These are phyloP conservation scores for Erythrocercus mccallii DNA, from an alignment of 2,113 vertebrate species.

Conservation along the genomic window DNA sequence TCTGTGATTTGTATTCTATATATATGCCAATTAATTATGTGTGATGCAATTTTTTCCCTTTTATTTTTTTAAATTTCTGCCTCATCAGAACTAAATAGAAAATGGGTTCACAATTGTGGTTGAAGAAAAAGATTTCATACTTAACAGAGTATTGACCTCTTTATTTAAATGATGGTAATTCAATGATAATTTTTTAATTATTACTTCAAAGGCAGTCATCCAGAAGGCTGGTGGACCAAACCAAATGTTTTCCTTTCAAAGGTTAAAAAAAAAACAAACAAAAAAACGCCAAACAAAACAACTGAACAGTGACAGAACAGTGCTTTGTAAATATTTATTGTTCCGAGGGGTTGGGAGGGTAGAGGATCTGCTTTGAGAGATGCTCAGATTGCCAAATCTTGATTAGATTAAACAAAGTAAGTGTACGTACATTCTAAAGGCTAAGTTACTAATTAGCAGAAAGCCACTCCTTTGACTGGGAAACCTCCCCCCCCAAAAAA, in stretches of 20 bases:
- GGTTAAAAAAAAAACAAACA: background rate
- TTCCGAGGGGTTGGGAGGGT: fast-evolving
- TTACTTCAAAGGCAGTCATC: background rate
- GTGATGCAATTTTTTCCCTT: fast-evolving
- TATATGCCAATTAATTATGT: background rate
- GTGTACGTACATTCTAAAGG: too few species aligned
- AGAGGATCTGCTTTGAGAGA: background rate
- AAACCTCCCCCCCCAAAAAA: too few species aligned
- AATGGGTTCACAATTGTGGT: background rate
- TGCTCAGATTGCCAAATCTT: background rate
- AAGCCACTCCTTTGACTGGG: background rate
- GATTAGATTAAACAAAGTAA: background rate
- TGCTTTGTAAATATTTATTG: background rate
- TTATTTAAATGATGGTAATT: background rate
- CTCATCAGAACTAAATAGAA: background rate
- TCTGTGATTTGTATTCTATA: background rate
- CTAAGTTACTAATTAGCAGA: background rate
- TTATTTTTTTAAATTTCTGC: background rate
- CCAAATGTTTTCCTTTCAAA: background rate
- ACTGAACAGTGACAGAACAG: background rate
- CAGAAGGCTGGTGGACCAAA: background rate
- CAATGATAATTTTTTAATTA: background rate
- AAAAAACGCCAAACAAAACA: background rate
- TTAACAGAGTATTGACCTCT: background rate
- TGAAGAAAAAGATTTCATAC: background rate